These are phyloP conservation scores for Pyrrhosoma nymphula DNA, from an alignment of 2,888 invertebrate genomes.

Conservation along the genomic window DNA sequence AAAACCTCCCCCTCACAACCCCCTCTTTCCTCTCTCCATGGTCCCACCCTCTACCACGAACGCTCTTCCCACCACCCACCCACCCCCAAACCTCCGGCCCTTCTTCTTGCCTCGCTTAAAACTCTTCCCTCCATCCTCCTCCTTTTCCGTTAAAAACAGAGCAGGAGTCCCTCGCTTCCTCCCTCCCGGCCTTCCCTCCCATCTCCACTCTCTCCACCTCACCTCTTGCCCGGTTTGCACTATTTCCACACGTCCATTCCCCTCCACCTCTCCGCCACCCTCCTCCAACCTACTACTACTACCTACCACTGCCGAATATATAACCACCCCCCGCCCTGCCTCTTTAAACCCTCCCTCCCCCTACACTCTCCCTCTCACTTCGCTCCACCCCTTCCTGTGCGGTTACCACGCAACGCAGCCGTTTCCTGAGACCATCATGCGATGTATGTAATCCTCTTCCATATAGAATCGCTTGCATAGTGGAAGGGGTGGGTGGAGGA, in stretches of 20 bases:
- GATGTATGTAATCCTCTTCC: conserved; percentile 63
- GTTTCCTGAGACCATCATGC: conserved; percentile 66
- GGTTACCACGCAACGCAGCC: conserved; percentile 64
- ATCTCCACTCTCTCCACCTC: background rate
- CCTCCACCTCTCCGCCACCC: background rate
- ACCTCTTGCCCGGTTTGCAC: conserved; percentile 9
- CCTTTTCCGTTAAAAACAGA: conserved; percentile 18
- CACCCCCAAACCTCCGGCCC: background rate
- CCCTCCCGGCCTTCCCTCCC: background rate
- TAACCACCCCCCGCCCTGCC: background rate
- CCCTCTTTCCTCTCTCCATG: background rate
- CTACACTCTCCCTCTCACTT: background rate
- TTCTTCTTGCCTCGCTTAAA: background rate
- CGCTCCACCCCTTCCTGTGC: conserved; percentile 9
- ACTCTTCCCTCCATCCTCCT: background rate
- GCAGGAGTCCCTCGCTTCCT: background rate
- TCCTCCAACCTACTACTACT: background rate
- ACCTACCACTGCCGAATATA: background rate
- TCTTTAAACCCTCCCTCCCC: background rate
- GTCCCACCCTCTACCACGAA: background rate
- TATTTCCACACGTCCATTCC: background rate
- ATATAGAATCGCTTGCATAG: conserved; percentile 50
- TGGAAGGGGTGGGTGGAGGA: background rate
- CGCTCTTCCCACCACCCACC: background rate
- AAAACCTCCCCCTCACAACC: background rate